Conservation (phyloP, 2,888 invertebrate species). For the Apotomis turbidana region DNA sequence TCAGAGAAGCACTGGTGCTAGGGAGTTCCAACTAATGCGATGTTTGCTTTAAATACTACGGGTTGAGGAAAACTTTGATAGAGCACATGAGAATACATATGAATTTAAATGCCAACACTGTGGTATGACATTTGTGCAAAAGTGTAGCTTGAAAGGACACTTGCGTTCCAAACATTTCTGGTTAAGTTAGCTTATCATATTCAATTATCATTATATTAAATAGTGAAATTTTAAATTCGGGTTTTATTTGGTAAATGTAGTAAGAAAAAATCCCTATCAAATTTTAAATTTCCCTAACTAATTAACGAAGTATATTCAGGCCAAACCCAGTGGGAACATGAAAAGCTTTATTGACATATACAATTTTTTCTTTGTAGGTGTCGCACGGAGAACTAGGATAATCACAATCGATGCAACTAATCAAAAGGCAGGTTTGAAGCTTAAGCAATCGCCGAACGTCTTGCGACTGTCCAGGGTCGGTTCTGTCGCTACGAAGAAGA, state of each 20-base stretch:
- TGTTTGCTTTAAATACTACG: constrained; percentile 58
- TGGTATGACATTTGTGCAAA: constrained; percentile 50
- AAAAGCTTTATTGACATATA: constrained; percentile 17
- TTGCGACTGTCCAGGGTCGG: constrained; percentile 14
- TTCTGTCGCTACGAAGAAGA: constrained; percentile 49
- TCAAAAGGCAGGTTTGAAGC: constrained; percentile 53
- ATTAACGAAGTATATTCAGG: not conserved
- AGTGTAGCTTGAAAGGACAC: constrained; percentile 53
- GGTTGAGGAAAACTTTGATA: constrained; percentile 51
- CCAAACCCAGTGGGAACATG: constrained; percentile 3
- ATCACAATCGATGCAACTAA: constrained; percentile 50
- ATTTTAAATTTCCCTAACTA: not conserved
- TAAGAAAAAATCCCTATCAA: not conserved
- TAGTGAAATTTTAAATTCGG: not conserved
- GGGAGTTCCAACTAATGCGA: constrained; percentile 52
- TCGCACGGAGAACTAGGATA: constrained; percentile 49
- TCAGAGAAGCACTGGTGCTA: constrained; percentile 54
- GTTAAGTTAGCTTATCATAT: constrained; percentile 1
- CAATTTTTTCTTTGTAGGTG: constrained; percentile 57
- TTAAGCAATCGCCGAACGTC: constrained; percentile 45
- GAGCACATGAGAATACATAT: constrained; percentile 59
- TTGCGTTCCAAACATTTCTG: constrained; percentile 54
- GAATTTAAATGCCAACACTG: constrained; percentile 49
- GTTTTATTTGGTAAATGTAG: constrained; percentile 12
- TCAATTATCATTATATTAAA: constrained; percentile 8